Base-by-base conservation (phyloP, 2,113 vertebrate species). In the Mus spicilegus region DNA sequence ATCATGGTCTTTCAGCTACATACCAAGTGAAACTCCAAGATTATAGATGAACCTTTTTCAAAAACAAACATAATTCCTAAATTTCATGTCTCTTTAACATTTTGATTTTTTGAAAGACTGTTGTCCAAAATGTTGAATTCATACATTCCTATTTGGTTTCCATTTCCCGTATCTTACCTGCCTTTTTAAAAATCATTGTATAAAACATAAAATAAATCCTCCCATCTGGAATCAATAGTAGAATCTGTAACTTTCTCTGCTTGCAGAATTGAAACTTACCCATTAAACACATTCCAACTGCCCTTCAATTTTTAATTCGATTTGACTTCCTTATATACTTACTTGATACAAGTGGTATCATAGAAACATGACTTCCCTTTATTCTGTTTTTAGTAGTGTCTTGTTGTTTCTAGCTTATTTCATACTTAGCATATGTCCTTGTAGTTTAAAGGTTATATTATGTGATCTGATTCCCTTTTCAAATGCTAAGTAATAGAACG, bases 381-480 rank as follows among this genome's bases (percentile, higher is more conserved):
- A n/a, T 33, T 30, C 16, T 10, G 49, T 5, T 30, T 56, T 56
- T 9, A 58, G 33, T n/a, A 17, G 69, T 75, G 33, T 39, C 22
- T 63, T 91, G 93, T 63, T 91, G 93, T 94, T 70, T 65, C 61
- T 92, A 51, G 3, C 33, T 91, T 81, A 42, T 91, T 89, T 94
- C 49, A 36, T 84, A 56, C 54, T 82, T 95, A 78, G 28, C 20
- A 0, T 93, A 42, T 95, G 72, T 81, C 19, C 65, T 96, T 22
- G 75, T 54, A 90, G 14, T 89, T 91, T 93, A 39, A n/a, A 22
- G 63, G 42, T 69, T 84, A 51, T 58, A 69, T 42, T 69, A 49
- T 33, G 3, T 82, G 67, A 82, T 12, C 5, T 16, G 42, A 56
- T 54, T 58, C 20, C 54, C 54, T 94, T 87, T 81, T n/a, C 65